Evolutionary conservation across 2,797 vertebrate species (phyloP).

Genomic region (Sebastes iracundus): DNA sequence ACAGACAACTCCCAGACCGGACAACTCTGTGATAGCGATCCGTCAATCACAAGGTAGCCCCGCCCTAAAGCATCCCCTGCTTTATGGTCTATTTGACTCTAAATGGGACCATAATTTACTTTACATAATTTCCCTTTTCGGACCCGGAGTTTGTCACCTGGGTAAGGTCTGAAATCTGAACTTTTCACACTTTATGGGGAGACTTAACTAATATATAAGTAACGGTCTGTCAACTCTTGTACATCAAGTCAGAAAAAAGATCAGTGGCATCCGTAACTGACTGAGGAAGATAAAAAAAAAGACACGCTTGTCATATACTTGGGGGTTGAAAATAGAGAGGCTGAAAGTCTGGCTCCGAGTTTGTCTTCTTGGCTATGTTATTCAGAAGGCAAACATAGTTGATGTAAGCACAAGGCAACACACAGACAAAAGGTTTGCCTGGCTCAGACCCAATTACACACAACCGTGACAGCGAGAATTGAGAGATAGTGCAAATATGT

Average conservation of each 20-base stretch:
- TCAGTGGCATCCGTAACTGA: neutral
- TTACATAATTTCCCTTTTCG: too few relatives aligned
- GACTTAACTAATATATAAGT: neutral
- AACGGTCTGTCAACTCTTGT: neutral
- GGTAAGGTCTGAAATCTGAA: neutral
- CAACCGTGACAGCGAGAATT: constrained; percentile 33
- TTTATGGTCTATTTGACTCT: too few relatives aligned
- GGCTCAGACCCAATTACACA: constrained; percentile 58
- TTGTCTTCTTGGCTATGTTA: constrained; percentile 12
- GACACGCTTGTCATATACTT: neutral
- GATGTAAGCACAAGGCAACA: constrained; percentile 66
- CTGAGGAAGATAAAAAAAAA: neutral
- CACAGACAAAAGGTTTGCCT: constrained; percentile 49
- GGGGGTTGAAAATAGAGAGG: neutral
- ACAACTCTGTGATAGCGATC: too few relatives aligned
- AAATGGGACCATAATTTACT: too few relatives aligned
- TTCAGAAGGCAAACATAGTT: constrained; percentile 39
- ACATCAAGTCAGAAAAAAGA: neutral
- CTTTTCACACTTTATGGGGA: neutral
- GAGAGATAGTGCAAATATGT: constrained; percentile 34
- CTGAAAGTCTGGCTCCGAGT: constrained; percentile 10
- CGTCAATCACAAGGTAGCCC: too few relatives aligned
- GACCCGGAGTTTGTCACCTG: neutral
- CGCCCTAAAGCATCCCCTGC: too few relatives aligned
- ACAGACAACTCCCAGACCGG: too few relatives aligned